Conservation (phyloP, 2,888 invertebrate species). For the Synergus japonicus region DNA sequence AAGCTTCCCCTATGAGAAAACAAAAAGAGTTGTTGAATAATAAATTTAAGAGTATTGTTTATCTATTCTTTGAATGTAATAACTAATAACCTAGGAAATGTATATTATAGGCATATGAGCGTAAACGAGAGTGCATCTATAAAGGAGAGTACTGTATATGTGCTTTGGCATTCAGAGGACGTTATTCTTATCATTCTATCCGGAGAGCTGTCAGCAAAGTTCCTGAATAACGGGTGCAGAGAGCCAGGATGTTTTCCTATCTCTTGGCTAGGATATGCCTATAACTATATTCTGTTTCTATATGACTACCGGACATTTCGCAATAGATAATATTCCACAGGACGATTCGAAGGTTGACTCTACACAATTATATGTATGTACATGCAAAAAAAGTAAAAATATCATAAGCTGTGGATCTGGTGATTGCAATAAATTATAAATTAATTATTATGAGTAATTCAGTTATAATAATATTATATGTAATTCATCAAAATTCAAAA, state of each 20-base stretch:
- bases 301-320: slow-evolving; percentile 73
- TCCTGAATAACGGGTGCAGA: slow-evolving; percentile 74
- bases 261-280: slow-evolving; percentile 74
- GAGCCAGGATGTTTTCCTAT: slow-evolving; percentile 68
- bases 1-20: too few relatives aligned
- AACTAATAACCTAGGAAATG: slow-evolving; percentile 48
- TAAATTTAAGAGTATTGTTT: slow-evolving; percentile 1
- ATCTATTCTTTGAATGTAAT: slow-evolving; percentile 21
- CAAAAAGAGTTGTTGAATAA: neutral
- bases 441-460: too few relatives aligned
- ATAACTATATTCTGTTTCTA: slow-evolving; percentile 72
- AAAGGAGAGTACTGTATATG: slow-evolving; percentile 68
- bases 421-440: neutral
- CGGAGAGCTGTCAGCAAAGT: slow-evolving; percentile 78
- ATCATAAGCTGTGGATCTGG: neutral
- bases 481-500: too few relatives aligned
- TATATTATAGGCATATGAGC: slow-evolving; percentile 8
- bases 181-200: slow-evolving; percentile 76
- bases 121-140: too few relatives aligned
- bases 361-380: neutral
- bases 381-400: neutral
- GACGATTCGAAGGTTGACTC: slow-evolving; percentile 61
- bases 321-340: slow-evolving; percentile 70
- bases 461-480: too few relatives aligned
- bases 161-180: slow-evolving; percentile 75